phyloP scores from a whole-genome alignment of 1,140 invertebrate genomes.

The Atopsyche davidsoni region DNA sequence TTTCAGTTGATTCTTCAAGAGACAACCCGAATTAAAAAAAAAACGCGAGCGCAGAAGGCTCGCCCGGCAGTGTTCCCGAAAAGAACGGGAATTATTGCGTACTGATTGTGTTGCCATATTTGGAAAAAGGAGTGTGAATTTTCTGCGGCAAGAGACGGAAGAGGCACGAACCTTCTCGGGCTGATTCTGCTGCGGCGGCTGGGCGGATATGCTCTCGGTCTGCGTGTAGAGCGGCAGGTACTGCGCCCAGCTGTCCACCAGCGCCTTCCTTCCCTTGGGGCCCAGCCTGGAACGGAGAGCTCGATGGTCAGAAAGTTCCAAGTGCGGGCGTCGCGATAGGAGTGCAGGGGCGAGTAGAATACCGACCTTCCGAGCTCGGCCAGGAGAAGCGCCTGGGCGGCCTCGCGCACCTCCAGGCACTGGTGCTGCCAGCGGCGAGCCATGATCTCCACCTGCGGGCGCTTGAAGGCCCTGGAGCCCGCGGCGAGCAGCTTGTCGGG shows the following conservation, averaged over 20 bases:
- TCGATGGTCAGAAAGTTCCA: neutral
- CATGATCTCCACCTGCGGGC: slow-evolving; percentile 94
- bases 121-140: neutral
- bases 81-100: neutral
- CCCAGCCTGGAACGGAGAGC: slow-evolving; percentile 61
- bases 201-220: slow-evolving; percentile 58
- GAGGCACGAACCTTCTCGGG: slow-evolving; percentile 27
- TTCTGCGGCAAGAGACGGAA: neutral
- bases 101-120: neutral
- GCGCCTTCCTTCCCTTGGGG: slow-evolving; percentile 80
- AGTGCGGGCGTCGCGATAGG: neutral
- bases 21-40: too few species aligned
- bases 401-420: slow-evolving; percentile 93
- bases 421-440: slow-evolving; percentile 97
- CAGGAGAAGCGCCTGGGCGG: slow-evolving; percentile 90
- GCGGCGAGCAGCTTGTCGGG: slow-evolving; percentile 77
- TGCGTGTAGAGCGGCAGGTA: slow-evolving; percentile 86
- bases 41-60: too few species aligned
- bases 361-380: slow-evolving; percentile 77
- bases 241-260: slow-evolving; percentile 93
- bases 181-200: slow-evolving; percentile 42
- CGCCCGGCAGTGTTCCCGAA: too few species aligned
- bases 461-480: slow-evolving; percentile 75
- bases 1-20: too few species aligned
- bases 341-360: neutral